Evolutionary conservation across 2,113 vertebrate genomes (phyloP).

Genomic region (Pogonocichla stellata): DNA sequence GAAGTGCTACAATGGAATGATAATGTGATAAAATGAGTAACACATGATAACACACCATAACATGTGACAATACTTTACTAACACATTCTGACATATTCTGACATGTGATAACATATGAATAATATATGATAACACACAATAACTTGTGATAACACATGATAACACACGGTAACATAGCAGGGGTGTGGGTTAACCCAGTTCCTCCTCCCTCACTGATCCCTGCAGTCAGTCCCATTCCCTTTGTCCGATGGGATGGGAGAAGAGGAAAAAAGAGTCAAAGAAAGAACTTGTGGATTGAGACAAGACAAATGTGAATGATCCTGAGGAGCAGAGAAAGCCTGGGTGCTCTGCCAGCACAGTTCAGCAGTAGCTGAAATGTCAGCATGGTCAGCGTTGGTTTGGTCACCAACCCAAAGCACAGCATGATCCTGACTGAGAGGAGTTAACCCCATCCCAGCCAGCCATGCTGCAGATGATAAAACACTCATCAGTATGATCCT

Average conservation of each 20-base stretch:
- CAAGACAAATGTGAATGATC: neutral
- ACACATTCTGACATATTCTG: too few relatives aligned
- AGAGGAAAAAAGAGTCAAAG: neutral
- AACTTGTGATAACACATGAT: neutral
- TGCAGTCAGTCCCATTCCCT: fast-evolving
- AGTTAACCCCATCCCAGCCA: neutral
- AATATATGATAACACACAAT: neutral
- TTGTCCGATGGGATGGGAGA: fast-evolving
- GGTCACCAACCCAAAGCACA: neutral
- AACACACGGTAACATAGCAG: neutral
- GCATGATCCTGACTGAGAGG: neutral
- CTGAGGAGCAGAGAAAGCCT: neutral
- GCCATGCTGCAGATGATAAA: neutral
- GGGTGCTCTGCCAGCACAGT: neutral
- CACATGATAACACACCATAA: neutral
- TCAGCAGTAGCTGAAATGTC: neutral
- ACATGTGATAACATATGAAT: neutral
- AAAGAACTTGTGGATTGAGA: neutral
- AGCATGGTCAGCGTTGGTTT: neutral
- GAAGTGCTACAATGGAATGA: neutral
- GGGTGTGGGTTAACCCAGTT: neutral
- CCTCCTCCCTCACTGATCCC: neutral
- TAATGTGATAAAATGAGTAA: too few relatives aligned
- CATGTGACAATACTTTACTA: too few relatives aligned
- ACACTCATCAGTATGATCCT: neutral